These are phyloP conservation scores for Limonius californicus DNA, from an alignment of 1,140 invertebrate species.

Conservation along the genomic window DNA sequence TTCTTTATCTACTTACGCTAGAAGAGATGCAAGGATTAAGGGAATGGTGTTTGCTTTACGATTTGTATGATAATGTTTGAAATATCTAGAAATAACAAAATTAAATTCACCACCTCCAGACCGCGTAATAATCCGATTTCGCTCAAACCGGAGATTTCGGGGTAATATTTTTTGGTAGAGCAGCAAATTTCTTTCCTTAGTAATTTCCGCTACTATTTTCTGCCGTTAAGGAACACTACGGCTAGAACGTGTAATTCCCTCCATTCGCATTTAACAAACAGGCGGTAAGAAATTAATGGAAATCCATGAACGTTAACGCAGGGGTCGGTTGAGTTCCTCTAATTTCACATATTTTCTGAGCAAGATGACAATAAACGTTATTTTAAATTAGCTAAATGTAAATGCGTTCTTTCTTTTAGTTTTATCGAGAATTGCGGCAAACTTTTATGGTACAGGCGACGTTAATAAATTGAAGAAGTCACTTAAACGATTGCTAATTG, in stretches of 20 bases:
- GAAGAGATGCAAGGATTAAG: background rate
- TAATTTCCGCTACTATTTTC: background rate
- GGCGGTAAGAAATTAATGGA: conserved; percentile 3
- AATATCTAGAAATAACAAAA: background rate
- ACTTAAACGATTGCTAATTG: too few species aligned
- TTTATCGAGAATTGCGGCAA: too few species aligned
- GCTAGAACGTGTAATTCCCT: background rate
- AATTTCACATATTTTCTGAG: background rate
- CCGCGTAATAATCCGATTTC: background rate
- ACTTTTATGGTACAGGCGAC: too few species aligned
- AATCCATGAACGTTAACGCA: background rate
- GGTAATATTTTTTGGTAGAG: background rate
- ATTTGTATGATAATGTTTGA: background rate
- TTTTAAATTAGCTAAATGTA: background rate
- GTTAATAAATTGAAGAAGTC: too few species aligned
- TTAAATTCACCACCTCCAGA: background rate
- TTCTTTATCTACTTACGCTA: background rate
- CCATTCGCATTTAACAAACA: background rate
- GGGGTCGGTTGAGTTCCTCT: background rate
- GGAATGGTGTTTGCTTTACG: background rate
- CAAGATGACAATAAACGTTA: background rate
- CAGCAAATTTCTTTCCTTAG: background rate
- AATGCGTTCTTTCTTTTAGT: too few species aligned
- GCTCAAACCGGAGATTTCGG: background rate
- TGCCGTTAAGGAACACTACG: background rate